Conservation (phyloP, 2,113 vertebrate species). For the Choloepus hoffmanni region DNA sequence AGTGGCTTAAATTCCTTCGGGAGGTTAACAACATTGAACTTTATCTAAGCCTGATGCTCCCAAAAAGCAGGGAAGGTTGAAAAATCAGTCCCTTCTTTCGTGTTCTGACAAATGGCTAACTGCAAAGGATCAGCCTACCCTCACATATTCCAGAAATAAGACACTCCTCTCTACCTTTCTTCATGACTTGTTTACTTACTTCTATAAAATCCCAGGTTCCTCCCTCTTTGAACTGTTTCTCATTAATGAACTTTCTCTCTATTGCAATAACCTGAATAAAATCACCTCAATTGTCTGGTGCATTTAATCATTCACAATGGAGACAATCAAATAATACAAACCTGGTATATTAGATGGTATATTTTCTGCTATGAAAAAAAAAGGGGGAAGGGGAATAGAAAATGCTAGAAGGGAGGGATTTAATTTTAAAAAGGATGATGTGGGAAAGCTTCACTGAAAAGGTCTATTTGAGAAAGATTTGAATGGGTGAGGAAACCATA, state of each 20-base stretch:
- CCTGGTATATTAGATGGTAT: neutral
- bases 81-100: neutral
- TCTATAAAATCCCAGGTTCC: neutral
- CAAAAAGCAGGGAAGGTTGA: neutral
- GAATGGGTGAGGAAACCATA: neutral
- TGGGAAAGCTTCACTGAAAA: neutral
- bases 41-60: neutral
- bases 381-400: neutral
- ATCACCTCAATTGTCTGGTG: neutral
- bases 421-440: neutral
- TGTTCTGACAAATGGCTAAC: constrained; percentile 7
- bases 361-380: neutral
- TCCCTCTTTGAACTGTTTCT: neutral
- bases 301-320: neutral
- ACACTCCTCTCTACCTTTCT: neutral
- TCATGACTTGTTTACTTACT: neutral
- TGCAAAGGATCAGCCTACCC: neutral
- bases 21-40: neutral
- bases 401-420: neutral
- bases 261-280: neutral
- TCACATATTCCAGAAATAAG: neutral
- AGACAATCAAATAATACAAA: neutral
- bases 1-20: neutral
- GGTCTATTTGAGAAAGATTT: neutral
- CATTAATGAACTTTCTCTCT: neutral